phyloP scores from a whole-genome alignment of 1,140 invertebrate species.

The Laodelphax striatellus region DNA sequence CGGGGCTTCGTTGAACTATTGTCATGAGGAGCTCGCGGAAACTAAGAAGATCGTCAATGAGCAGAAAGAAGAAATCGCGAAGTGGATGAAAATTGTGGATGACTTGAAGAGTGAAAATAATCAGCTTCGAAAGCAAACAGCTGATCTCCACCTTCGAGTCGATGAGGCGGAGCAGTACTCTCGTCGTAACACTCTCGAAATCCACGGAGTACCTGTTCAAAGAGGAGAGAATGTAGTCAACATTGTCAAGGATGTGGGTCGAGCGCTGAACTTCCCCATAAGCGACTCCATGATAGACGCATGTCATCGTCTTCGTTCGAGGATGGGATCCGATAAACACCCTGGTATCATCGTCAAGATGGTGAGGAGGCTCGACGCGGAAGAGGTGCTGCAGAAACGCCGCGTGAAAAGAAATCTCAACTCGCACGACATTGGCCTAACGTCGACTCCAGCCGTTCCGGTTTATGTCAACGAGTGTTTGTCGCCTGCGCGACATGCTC shows the following conservation, averaged over 20 bases:
- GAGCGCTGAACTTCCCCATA: neutral
- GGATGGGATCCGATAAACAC: neutral
- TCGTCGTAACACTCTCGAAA: neutral
- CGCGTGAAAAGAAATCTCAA: constrained; percentile 3
- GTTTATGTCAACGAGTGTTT: too few relatives aligned
- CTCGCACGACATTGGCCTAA: neutral
- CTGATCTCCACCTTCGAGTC: neutral
- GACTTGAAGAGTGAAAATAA: too few relatives aligned
- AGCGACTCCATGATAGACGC: neutral
- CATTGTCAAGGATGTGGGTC: neutral
- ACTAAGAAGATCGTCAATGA: neutral
- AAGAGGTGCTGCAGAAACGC: neutral
- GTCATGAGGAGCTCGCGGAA: too few relatives aligned
- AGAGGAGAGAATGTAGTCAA: neutral
- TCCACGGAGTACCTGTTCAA: neutral
- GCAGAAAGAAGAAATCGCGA: neutral
- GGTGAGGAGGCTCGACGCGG: neutral
- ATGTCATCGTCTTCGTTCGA: neutral
- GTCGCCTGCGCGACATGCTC: too few relatives aligned
- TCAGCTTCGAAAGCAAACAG: neutral
- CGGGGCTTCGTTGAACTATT: neutral
- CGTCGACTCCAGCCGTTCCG: neutral
- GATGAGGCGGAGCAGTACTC: neutral
- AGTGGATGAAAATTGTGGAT: neutral
- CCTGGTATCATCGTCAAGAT: neutral